Conservation (phyloP, 2,797 vertebrate genomes). For the Esox lucius region DNA sequence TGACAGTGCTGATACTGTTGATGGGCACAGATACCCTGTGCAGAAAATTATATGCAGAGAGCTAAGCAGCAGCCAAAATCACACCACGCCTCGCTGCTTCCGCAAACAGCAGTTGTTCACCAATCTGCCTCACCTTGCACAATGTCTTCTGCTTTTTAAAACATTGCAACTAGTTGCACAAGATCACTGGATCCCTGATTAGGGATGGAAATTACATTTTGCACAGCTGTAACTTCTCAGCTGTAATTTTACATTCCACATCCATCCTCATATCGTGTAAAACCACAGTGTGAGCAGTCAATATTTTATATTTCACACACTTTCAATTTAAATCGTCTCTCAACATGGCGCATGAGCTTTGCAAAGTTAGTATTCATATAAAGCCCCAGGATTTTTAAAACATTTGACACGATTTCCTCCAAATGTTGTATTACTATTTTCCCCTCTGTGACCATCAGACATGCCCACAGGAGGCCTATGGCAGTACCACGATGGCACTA, state of each 20-base stretch:
- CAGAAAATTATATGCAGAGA: not conserved
- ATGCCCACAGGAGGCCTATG: not conserved
- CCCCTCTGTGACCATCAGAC: not conserved
- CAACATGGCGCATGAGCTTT: not conserved
- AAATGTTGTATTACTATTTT: not conserved
- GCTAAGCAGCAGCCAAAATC: not conserved
- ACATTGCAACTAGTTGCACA: not conserved
- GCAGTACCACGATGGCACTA: not conserved
- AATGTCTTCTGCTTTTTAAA: not conserved
- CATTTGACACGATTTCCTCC: not conserved
- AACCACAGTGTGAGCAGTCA: not conserved
- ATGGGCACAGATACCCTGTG: not conserved
- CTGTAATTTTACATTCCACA: not conserved
- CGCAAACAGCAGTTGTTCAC: not conserved
- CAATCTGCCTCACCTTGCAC: not conserved
- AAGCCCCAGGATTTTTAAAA: too few species aligned
- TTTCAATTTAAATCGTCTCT: not conserved
- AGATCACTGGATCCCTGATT: not conserved
- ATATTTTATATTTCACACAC: not conserved
- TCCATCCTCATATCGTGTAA: not conserved
- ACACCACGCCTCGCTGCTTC: not conserved
- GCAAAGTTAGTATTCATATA: too few species aligned
- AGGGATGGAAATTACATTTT: not conserved
- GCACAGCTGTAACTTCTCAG: not conserved
- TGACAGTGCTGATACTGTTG: not conserved